Conservation (phyloP, 2,113 vertebrate genomes). For the Pachyramphus minor region DNA sequence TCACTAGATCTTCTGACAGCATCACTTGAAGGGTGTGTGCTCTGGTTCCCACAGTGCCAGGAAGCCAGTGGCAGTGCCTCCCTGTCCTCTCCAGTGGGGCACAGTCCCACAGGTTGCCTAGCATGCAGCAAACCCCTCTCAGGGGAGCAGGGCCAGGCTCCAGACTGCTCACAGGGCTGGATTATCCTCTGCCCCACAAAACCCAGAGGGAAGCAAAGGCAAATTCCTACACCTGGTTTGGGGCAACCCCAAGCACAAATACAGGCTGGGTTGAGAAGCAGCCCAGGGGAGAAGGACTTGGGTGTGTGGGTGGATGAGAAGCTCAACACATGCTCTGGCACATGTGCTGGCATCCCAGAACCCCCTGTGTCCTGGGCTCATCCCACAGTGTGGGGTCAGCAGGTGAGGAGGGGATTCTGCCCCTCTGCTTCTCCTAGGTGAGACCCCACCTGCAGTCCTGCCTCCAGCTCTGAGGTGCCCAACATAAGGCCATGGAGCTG, state of each 20-base stretch:
- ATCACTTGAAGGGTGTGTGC: background rate
- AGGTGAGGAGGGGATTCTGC: background rate
- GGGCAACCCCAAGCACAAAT: too few relatives aligned
- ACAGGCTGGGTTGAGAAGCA: background rate
- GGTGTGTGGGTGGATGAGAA: background rate
- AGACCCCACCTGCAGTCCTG: background rate
- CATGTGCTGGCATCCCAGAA: background rate
- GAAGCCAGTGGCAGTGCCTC: background rate
- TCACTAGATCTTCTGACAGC: background rate
- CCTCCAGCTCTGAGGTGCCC: background rate
- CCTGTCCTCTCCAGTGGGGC: background rate
- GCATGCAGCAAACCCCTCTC: accelerated
- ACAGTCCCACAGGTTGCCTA: background rate
- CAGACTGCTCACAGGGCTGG: accelerated
- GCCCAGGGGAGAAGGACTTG: background rate
- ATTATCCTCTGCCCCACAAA: background rate
- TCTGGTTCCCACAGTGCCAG: background rate
- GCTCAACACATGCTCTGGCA: background rate
- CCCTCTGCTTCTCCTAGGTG: background rate
- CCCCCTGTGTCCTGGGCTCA: background rate
- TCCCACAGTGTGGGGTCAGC: background rate
- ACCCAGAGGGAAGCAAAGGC: background rate
- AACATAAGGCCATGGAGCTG: background rate
- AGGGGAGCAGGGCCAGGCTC: accelerated
- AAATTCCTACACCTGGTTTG: background rate